A percentile compares a stretch with the other conserved stretches of the same genome.
Evolutionary conservation across 2,888 invertebrate species (phyloP).

Genomic region (Pterostichus madidus): DNA sequence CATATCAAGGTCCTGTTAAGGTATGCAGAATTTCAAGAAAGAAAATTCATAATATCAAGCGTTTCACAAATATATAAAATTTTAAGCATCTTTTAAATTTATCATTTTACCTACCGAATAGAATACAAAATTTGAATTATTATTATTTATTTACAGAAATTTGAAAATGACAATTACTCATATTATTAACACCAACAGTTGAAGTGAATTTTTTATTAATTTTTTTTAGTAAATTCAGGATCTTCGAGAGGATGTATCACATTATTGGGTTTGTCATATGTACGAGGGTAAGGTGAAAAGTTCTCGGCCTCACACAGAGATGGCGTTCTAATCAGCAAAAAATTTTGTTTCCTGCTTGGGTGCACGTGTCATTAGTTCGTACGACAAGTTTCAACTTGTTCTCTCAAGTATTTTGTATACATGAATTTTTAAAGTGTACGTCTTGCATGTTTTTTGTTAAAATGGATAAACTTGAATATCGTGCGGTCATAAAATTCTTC

Average conservation of each 20-base stretch:
- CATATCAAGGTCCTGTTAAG: too few relatives aligned
- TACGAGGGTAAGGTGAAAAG: too few relatives aligned
- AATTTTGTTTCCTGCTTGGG: too few relatives aligned
- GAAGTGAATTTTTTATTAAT: background rate
- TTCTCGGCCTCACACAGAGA: too few relatives aligned
- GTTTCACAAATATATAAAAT: background rate
- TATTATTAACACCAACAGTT: background rate
- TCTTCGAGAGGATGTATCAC: background rate
- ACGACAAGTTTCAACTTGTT: too few relatives aligned
- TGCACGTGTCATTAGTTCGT: too few relatives aligned
- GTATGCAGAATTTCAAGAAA: background rate
- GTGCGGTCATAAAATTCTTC: too few relatives aligned
- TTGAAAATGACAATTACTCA: background rate
- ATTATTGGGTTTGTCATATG: background rate
- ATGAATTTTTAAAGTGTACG: too few relatives aligned
- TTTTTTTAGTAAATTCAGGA: background rate
- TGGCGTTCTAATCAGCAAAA: too few relatives aligned
- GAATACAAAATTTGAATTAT: background rate
- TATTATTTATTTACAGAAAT: background rate
- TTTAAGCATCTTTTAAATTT: background rate
- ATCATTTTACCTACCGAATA: background rate
- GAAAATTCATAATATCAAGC: background rate
- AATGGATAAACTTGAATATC: too few relatives aligned
- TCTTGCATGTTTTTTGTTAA: too few relatives aligned
- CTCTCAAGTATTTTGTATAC: too few relatives aligned